phyloP scores from a whole-genome alignment of 2,113 vertebrate species.

The Ophthalmolycus amberensis region DNA sequence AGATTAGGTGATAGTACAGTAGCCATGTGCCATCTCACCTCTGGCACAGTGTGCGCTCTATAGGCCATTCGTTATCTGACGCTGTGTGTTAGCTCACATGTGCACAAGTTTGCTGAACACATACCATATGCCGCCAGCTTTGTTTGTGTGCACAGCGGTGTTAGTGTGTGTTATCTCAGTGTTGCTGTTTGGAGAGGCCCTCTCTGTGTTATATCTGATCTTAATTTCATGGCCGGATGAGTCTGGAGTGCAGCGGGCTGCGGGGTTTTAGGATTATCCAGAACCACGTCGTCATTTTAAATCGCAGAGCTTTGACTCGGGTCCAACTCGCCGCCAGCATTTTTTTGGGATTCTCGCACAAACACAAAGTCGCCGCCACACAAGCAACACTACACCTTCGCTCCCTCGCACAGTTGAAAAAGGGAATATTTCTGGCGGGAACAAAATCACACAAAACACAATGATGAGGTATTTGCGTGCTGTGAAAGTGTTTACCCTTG shows the following conservation, averaged over 20 bases:
- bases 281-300: constrained; percentile 62
- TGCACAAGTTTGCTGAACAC: constrained; percentile 34
- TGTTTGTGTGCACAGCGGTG: constrained; percentile 45
- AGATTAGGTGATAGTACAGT: not conserved
- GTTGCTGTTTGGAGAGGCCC: constrained; percentile 56
- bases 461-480: constrained; percentile 77
- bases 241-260: constrained; percentile 45
- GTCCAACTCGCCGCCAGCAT: constrained; percentile 22
- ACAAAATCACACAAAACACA: constrained; percentile 49
- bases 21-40: constrained; percentile 33
- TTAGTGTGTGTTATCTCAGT: constrained; percentile 45
- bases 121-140: constrained; percentile 22
- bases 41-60: constrained; percentile 19
- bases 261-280: constrained; percentile 68
- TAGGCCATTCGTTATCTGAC: constrained; percentile 47
- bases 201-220: constrained; percentile 70
- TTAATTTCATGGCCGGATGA: constrained; percentile 81
- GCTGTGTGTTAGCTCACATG: constrained; percentile 58
- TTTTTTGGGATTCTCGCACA: constrained; percentile 35
- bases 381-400: constrained; percentile 39
- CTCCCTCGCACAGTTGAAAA: constrained; percentile 25
- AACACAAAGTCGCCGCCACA: constrained; percentile 30
- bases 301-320: constrained; percentile 51
- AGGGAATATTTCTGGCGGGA: constrained; percentile 44
- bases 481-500: constrained; percentile 78